Conservation (phyloP, 2,113 vertebrate species). For the Kryptolebias marmoratus region DNA sequence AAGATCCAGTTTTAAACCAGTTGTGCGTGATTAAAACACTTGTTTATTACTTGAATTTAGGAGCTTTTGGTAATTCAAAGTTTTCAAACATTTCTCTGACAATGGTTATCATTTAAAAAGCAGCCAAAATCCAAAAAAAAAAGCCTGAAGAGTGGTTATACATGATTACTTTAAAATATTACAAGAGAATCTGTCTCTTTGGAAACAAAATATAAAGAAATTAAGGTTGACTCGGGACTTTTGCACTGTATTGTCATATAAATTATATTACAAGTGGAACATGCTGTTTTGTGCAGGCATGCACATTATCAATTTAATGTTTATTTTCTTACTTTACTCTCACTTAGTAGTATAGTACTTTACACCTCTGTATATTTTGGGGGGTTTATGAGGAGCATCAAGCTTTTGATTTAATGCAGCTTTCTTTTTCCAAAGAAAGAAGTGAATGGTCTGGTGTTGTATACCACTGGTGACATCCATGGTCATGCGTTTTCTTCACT, state of each 20-base stretch:
- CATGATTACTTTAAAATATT: background rate
- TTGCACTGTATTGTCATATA: background rate
- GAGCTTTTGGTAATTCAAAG: too few species aligned
- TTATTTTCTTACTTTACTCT: background rate
- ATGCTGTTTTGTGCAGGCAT: constrained; percentile 52
- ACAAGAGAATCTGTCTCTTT: background rate
- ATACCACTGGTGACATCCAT: background rate
- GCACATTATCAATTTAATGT: constrained; percentile 38
- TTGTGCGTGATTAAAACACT: too few species aligned
- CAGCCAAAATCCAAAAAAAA: background rate
- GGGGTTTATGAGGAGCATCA: constrained; percentile 3
- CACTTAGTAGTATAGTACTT: background rate
- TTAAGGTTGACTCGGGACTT: background rate
- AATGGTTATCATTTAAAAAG: too few species aligned
- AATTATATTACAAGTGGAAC: constrained; percentile 16
- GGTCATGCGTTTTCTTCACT: constrained; percentile 58
- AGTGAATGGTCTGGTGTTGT: constrained; percentile 16
- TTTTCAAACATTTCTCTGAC: too few species aligned
- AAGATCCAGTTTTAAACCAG: too few species aligned
- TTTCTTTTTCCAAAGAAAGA: constrained; percentile 15
- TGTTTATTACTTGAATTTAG: too few species aligned
- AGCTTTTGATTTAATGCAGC: constrained; percentile 54
- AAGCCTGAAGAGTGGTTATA: background rate
- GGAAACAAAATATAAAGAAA: background rate
- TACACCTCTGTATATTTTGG: background rate